Percentiles rank a stretch among this genome's conserved stretches.
Evolutionary conservation across 2,797 vertebrate species (phyloP).

Genomic region (Microchirus variegatus): DNA sequence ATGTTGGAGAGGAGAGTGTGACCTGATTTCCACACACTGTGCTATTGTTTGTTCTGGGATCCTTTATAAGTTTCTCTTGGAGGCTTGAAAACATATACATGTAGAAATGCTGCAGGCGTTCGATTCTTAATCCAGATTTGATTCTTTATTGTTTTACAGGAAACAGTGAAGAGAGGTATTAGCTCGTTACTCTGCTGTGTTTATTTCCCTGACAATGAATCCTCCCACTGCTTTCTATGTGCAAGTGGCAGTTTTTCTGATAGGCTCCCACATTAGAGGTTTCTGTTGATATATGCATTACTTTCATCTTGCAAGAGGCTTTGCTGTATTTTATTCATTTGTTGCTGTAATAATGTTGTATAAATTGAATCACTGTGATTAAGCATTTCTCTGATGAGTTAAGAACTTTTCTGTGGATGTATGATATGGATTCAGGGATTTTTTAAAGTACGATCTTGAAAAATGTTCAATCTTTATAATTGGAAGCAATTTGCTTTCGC

Average conservation of each 20-base stretch:
- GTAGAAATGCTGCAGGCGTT: conserved; percentile 43
- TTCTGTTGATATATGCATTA: conserved; percentile 24
- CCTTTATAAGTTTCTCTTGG: conserved; percentile 7
- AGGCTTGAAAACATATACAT: conserved; percentile 27
- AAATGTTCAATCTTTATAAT: too few species aligned
- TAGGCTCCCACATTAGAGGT: conserved; percentile 35
- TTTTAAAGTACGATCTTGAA: too few species aligned
- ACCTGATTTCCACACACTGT: conserved; percentile 29
- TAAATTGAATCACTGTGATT: conserved; percentile 39
- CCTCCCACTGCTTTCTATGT: conserved; percentile 64
- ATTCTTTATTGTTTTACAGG: conserved; percentile 56
- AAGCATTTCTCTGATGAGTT: too few species aligned
- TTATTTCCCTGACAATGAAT: conserved; percentile 67
- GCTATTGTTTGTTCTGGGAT: conserved; percentile 25
- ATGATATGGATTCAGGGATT: too few species aligned
- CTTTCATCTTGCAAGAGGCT: conserved; percentile 24
- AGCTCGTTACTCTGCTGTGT: conserved; percentile 69
- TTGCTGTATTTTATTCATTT: conserved; percentile 42
- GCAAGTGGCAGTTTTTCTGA: conserved; percentile 44
- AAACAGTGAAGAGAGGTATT: conserved; percentile 36
- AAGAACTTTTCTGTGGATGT: too few species aligned
- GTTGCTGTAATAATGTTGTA: conserved; percentile 37
- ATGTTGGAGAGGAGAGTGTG: conserved; percentile 4
- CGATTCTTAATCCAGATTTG: conserved; percentile 65
- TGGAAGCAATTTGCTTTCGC: too few species aligned